A percentile compares a stretch with the other conserved stretches of the same genome.
Evolutionary conservation across 2,888 invertebrate genomes (phyloP).

Genomic region (Dicranocentrus wangi): DNA sequence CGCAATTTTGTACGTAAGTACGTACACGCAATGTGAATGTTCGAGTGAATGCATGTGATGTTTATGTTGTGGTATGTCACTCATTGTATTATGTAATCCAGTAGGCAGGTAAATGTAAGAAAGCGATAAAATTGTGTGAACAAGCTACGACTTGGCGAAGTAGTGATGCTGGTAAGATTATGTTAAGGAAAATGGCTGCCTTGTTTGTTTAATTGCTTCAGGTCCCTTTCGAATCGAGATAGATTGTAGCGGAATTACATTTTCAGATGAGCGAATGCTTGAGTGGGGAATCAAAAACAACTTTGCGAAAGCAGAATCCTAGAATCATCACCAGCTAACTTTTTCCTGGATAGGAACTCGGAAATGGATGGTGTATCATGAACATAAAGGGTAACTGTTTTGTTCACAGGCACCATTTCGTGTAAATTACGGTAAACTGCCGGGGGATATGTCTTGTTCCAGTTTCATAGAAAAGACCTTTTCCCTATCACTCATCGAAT

Average conservation of each 20-base stretch:
- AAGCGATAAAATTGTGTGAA: slow-evolving; percentile 24
- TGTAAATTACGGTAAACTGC: background rate
- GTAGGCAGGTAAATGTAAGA: background rate
- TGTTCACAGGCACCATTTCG: no score
- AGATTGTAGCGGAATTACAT: slow-evolving; percentile 22
- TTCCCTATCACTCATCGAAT: background rate
- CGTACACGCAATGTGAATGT: background rate
- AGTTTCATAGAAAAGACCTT: slow-evolving; percentile 9
- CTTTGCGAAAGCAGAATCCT: no score
- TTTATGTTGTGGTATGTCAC: no score
- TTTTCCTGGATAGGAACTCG: no score
- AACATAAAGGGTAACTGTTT: no score
- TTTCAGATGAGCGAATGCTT: no score
- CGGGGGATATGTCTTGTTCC: slow-evolving; percentile 28
- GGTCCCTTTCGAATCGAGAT: slow-evolving; percentile 12
- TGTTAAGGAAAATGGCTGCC: slow-evolving; percentile 6
- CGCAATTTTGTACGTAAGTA: background rate
- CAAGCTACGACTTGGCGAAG: background rate
- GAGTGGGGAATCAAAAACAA: no score
- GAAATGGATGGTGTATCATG: no score
- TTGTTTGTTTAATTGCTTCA: slow-evolving; percentile 46
- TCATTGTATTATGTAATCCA: background rate
- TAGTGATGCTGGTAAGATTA: no score
- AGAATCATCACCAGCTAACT: no score
- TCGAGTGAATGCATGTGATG: background rate